Conservation (phyloP, 1,140 invertebrate species). For the Linepithema humile region DNA sequence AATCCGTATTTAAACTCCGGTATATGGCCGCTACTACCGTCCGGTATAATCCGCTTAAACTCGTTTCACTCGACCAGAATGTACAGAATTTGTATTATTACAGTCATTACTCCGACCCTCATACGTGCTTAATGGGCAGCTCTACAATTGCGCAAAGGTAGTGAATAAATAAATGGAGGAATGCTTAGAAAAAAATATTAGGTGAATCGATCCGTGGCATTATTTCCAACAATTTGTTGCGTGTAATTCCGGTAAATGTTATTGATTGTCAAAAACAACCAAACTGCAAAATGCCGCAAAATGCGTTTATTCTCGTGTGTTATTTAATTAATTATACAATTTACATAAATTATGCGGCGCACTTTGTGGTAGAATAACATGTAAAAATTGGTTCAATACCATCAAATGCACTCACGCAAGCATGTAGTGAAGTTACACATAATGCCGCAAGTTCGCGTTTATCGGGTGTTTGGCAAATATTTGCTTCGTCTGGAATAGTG, state of each 20-base stretch:
- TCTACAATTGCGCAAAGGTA: constrained; percentile 15
- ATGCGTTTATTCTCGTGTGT: not conserved
- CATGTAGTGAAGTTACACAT: not conserved
- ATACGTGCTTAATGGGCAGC: constrained; percentile 26
- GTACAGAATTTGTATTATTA: constrained; percentile 67
- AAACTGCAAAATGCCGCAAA: not conserved
- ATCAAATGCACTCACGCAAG: not conserved
- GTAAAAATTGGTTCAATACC: not conserved
- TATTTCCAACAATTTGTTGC: not conserved
- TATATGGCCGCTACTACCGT: constrained; percentile 35
- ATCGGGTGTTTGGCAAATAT: not conserved
- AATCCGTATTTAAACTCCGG: constrained; percentile 47
- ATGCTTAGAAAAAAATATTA: constrained; percentile 37
- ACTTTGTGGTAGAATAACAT: not conserved
- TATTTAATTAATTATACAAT: not conserved
- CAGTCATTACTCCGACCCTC: constrained; percentile 37
- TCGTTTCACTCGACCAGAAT: constrained; percentile 60
- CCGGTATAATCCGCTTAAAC: constrained; percentile 69
- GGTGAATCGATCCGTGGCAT: not conserved
- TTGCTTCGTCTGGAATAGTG: not conserved
- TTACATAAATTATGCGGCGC: constrained; percentile 17
- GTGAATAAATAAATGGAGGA: constrained; percentile 31
- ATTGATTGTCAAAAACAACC: not conserved
- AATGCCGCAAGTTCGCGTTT: not conserved
- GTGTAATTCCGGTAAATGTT: not conserved